Percentiles rank a stretch among this genome's conserved stretches.
These are phyloP conservation scores for Suillia variegata DNA, from an alignment of 2,888 invertebrate genomes.

Conservation along the genomic window DNA sequence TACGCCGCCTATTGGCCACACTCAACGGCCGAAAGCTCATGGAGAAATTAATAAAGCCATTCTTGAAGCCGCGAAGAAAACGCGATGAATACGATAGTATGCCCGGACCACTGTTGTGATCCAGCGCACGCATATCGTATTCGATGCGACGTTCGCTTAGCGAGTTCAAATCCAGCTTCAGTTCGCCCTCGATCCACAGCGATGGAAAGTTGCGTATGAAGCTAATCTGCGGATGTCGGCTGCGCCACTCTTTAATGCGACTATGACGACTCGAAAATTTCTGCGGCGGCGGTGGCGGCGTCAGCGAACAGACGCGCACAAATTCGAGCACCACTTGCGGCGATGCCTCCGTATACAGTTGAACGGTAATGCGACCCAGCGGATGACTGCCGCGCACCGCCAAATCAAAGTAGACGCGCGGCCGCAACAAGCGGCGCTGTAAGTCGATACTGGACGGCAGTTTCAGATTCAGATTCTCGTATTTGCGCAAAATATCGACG, in stretches of 20 bases:
- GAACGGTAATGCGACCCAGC: slow-evolving; percentile 38
- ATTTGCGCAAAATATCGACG: slow-evolving; percentile 79
- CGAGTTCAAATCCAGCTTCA: slow-evolving; percentile 18
- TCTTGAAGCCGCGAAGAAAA: slow-evolving; percentile 22
- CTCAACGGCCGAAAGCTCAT: slow-evolving; percentile 46
- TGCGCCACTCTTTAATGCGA: no score
- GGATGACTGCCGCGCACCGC: slow-evolving; percentile 35
- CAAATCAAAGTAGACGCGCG: slow-evolving; percentile 41
- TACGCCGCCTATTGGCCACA: slow-evolving; percentile 42
- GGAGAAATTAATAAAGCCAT: slow-evolving; percentile 37
- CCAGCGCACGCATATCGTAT: slow-evolving; percentile 35
- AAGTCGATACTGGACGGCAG: slow-evolving; percentile 85
- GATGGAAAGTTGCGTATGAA: slow-evolving; percentile 36
- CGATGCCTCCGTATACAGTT: slow-evolving; percentile 45
- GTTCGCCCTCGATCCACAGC: slow-evolving; percentile 45
- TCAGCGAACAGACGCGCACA: slow-evolving; percentile 35
- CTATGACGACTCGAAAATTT: no score
- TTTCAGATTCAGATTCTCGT: slow-evolving; percentile 85
- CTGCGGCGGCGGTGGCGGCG: no score
- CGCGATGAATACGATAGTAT: slow-evolving; percentile 34
- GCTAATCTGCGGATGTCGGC: no score
- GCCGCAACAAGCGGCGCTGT: slow-evolving; percentile 68
- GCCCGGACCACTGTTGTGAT: slow-evolving; percentile 27
- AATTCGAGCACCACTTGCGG: slow-evolving; percentile 45
- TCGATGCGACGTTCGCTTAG: slow-evolving; percentile 25